Conservation (phyloP, 2,797 vertebrate species). For the Halcyon leucocephala region DNA sequence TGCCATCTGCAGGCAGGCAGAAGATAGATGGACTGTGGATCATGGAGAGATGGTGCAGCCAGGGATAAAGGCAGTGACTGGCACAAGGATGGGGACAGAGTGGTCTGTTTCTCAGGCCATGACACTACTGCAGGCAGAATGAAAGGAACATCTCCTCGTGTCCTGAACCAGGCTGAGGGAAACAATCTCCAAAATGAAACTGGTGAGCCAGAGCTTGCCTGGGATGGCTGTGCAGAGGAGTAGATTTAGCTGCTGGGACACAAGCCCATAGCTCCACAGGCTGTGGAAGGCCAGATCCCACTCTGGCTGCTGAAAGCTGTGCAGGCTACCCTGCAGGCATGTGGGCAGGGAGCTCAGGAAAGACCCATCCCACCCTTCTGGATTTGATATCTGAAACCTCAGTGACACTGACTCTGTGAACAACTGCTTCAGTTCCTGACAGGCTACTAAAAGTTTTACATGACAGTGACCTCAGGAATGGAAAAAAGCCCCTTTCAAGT, state of each 20-base stretch:
- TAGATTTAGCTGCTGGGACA: neutral
- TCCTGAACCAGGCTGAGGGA: neutral
- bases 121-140: neutral
- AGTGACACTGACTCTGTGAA: neutral
- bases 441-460: neutral
- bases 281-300: neutral
- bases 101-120: neutral
- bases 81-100: neutral
- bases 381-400: neutral
- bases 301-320: neutral
- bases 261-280: neutral
- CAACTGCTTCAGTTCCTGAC: neutral
- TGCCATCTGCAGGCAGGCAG: neutral
- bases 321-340: neutral
- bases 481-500: neutral
- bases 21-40: neutral
- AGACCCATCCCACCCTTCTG: neutral
- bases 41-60: neutral
- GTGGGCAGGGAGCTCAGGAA: neutral
- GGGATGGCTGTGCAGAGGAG: neutral
- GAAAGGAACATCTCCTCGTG: neutral
- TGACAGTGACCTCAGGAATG: neutral
- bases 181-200: neutral
- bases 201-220: neutral
- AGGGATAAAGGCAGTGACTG: neutral